These are phyloP conservation scores for Macrotus californicus DNA, from an alignment of 2,113 vertebrate genomes.

Conservation along the genomic window DNA sequence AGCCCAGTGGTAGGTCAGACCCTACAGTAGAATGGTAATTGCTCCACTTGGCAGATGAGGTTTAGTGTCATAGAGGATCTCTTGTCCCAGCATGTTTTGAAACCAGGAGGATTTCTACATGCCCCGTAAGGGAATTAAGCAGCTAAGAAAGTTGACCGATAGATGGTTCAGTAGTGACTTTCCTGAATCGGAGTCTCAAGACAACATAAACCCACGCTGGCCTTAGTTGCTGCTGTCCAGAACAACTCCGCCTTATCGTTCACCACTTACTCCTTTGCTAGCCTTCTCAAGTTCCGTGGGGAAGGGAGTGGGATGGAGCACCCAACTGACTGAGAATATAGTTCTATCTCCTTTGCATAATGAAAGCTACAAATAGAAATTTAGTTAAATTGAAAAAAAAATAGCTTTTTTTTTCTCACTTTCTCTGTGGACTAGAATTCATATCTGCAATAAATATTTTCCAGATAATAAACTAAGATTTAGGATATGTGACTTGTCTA, in stretches of 20 bases:
- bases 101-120: neutral
- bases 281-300: neutral
- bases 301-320: neutral
- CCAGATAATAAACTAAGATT: neutral
- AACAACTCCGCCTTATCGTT: neutral
- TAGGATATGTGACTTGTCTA: neutral
- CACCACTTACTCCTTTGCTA: neutral
- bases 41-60: neutral
- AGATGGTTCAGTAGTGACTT: neutral
- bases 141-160: neutral
- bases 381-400: neutral
- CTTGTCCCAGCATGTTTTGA: neutral
- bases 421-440: neutral
- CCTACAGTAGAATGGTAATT: neutral
- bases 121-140: neutral
- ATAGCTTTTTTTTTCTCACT: neutral
- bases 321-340: neutral
- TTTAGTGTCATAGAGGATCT: neutral
- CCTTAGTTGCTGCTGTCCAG: neutral
- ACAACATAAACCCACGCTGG: neutral
- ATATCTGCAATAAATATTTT: neutral
- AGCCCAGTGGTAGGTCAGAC: neutral
- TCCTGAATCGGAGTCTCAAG: neutral
- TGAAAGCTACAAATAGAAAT: neutral
- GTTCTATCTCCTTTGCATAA: neutral